Base-by-base conservation (phyloP, 2,888 invertebrate genomes). In the Nemoura dubitans region DNA sequence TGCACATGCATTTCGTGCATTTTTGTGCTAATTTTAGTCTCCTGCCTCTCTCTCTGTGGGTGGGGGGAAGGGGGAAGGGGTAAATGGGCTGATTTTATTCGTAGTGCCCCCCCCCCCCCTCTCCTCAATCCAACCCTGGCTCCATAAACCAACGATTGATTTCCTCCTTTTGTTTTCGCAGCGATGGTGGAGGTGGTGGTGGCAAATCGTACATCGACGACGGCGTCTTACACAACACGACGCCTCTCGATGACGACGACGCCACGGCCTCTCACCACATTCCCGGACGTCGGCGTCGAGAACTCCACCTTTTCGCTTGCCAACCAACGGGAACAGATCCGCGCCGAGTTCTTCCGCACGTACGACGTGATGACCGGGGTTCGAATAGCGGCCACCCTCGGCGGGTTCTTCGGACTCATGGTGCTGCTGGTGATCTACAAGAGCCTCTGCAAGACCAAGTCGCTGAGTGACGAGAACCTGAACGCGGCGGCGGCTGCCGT, bases 331-430 rank as follows among this genome's bases (percentile, higher is more conserved):
- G 95, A 96, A 91, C 94, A 95, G 90, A 93, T 95, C 90, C 95
- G 95, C 90, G 93, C 95, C 90, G 96, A 96, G 91, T 97, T 96
- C 92, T 97, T 97, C 93, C 95, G 96, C 90, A 96, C 97, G 76
- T 98, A 98, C 92, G 97, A 98, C 93, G 96, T 96, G 91, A 97
- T 97, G 97, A 98, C 97, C 90, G 98, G 98, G 89, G 95, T 98
- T 89, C 94, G 97, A 89, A 98, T 98, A 92, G 98, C 98, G 89
- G 96, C 96, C 89, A 98, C 98, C 1, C 93, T 98, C 86, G 97
- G 97, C 90, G 97, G 97, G 90, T 97, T 98, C 92, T 98, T 98
- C 92, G 96, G 96, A 88, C 93, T 98, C 90, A 97, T 98, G 96
- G 97, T 97, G 83, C 95, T 98, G 91, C 94, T 98, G 90, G 96